Percentiles rank a stretch among this genome's conserved stretches.
phyloP scores from a whole-genome alignment of 2,113 vertebrate species.

The Oreotragus oreotragus region DNA sequence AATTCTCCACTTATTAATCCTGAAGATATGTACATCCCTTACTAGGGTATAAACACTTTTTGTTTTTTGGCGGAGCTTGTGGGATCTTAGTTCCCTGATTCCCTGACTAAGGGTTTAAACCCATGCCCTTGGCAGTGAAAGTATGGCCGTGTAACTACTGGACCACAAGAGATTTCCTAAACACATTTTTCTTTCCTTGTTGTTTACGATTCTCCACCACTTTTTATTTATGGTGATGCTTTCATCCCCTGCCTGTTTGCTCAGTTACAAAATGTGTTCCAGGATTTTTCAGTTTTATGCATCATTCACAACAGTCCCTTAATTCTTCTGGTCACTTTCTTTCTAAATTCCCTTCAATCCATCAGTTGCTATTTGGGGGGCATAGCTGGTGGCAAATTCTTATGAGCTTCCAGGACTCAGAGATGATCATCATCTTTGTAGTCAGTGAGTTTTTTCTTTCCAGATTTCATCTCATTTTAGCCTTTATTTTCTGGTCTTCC shows the following conservation, averaged over 20 bases:
- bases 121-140: background rate
- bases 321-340: background rate
- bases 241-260: background rate
- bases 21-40: background rate
- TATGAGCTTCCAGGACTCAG: background rate
- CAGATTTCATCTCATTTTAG: background rate
- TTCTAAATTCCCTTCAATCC: background rate
- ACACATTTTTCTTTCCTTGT: background rate
- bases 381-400: background rate
- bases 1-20: background rate
- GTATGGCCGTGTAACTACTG: background rate
- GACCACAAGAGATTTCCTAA: background rate
- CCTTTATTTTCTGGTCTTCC: background rate
- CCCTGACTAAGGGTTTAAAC: background rate
- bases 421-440: accelerated
- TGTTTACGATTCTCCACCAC: background rate
- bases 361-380: background rate
- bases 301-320: background rate
- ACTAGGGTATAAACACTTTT: background rate
- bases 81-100: background rate
- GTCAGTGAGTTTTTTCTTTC: background rate
- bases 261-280: background rate
- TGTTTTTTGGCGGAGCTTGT: background rate
- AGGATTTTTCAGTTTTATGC: background rate
- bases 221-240: background rate